Conservation (phyloP, 1,140 invertebrate species). For the Euwallacea similis region DNA sequence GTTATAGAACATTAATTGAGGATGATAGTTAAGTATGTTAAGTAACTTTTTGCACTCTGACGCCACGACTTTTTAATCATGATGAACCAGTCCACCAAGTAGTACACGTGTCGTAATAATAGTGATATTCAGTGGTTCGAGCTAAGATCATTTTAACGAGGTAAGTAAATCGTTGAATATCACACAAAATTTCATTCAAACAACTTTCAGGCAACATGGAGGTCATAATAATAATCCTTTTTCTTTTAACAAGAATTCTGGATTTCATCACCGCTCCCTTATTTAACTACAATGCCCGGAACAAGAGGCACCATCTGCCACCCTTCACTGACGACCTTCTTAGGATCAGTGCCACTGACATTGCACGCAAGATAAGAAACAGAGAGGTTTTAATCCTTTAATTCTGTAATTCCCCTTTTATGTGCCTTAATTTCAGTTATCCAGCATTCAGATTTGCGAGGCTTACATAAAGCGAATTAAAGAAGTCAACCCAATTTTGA, state of each 20-base stretch:
- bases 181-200: no score
- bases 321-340: slow-evolving; percentile 38
- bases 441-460: slow-evolving; percentile 64
- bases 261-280: slow-evolving; percentile 26
- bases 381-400: slow-evolving; percentile 33
- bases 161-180: no score
- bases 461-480: slow-evolving; percentile 69
- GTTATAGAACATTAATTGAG: no score
- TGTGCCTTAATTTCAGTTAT: slow-evolving; percentile 54
- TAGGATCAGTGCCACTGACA: slow-evolving; percentile 38
- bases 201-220: slow-evolving; percentile 9
- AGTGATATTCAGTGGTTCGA: no score
- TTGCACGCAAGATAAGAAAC: slow-evolving; percentile 42
- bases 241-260: slow-evolving; percentile 11
- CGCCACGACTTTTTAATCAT: no score
- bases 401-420: no score
- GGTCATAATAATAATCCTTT: slow-evolving; percentile 5
- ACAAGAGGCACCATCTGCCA: slow-evolving; percentile 34
- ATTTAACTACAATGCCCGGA: slow-evolving; percentile 12
- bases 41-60: no score
- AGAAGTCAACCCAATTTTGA: slow-evolving; percentile 71
- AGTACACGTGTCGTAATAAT: no score
- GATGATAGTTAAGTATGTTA: no score
- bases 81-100: no score
- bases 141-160: no score